phyloP scores from a whole-genome alignment of 2,113 vertebrate genomes.

The Corydoras sp. region DNA sequence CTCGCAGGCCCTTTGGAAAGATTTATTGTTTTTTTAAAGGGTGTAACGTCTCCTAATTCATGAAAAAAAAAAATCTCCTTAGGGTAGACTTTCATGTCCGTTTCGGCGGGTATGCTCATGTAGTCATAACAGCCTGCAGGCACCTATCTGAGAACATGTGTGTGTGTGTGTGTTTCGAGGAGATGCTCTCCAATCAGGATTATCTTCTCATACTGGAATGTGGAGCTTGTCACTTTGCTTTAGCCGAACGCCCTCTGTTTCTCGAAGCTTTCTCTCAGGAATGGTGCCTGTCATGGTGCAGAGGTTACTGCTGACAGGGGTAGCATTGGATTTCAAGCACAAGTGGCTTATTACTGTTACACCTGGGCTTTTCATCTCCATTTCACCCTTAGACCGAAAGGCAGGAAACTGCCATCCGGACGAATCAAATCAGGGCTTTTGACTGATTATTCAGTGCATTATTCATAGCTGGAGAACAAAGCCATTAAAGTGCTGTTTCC shows the following conservation, averaged over 20 bases:
- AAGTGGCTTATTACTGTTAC: not conserved
- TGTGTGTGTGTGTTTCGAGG: slow-evolving; percentile 27
- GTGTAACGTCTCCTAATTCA: slow-evolving; percentile 68
- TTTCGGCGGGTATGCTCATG: slow-evolving; percentile 59
- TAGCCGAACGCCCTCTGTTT: slow-evolving; percentile 24
- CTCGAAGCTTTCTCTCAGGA: slow-evolving; percentile 34
- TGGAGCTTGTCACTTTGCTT: slow-evolving; percentile 46
- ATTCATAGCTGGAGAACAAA: no score
- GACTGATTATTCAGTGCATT: no score
- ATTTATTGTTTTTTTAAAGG: slow-evolving; percentile 61
- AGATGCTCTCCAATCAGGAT: slow-evolving; percentile 52
- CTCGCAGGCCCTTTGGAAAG: slow-evolving; percentile 45
- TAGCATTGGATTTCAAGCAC: not conserved
- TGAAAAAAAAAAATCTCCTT: slow-evolving; percentile 54
- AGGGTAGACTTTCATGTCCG: slow-evolving; percentile 66
- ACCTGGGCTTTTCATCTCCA: not conserved
- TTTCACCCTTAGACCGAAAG: not conserved
- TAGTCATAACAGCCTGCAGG: slow-evolving; percentile 64
- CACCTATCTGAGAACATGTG: slow-evolving; percentile 39
- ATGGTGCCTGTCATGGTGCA: slow-evolving; percentile 18
- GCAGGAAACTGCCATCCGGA: no score
- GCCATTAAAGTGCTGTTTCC: no score
- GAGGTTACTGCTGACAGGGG: slow-evolving; percentile 8
- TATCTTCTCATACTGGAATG: slow-evolving; percentile 59
- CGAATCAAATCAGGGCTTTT: no score